These are phyloP conservation scores for Capitulum mitella DNA, from an alignment of 2,888 invertebrate genomes.

Conservation along the genomic window DNA sequence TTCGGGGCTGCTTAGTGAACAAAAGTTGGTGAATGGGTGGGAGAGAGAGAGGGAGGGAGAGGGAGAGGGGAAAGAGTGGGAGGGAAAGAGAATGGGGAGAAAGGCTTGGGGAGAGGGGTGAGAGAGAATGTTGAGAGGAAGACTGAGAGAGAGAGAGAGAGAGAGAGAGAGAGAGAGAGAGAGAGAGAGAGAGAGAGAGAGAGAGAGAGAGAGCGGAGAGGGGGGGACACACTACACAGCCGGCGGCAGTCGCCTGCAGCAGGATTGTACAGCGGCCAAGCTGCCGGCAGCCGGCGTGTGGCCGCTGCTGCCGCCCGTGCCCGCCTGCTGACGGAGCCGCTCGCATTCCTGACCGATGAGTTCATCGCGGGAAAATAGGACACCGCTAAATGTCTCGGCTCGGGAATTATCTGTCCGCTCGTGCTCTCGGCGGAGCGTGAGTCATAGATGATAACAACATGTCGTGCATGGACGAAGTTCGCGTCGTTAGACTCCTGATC, in stretches of 20 bases:
- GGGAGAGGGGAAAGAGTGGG: background rate
- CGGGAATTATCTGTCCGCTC: background rate
- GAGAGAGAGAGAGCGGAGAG: slow-evolving; percentile 15
- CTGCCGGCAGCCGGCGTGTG: too few species aligned
- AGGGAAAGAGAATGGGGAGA: background rate
- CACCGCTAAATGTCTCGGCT: background rate
- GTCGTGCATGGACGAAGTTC: too few species aligned
- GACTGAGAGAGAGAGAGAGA: background rate
- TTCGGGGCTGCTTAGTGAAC: too few species aligned
- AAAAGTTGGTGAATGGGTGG: too few species aligned
- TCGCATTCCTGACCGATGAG: background rate
- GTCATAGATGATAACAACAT: too few species aligned
- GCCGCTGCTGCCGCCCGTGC: background rate
- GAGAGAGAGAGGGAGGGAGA: slow-evolving; percentile 22
- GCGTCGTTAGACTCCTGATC: too few species aligned
- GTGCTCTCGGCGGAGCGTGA: background rate
- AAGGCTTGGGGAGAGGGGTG: background rate
- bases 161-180: slow-evolving; percentile 14
- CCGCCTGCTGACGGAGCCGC: background rate
- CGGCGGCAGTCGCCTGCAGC: too few species aligned
- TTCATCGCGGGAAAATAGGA: background rate
- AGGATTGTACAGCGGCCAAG: too few species aligned
- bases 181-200: slow-evolving; percentile 26
- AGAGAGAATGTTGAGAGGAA: background rate
- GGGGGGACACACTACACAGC: too few species aligned